Conservation (phyloP, 1,140 invertebrate species). For the Harlomillsia oculata region DNA sequence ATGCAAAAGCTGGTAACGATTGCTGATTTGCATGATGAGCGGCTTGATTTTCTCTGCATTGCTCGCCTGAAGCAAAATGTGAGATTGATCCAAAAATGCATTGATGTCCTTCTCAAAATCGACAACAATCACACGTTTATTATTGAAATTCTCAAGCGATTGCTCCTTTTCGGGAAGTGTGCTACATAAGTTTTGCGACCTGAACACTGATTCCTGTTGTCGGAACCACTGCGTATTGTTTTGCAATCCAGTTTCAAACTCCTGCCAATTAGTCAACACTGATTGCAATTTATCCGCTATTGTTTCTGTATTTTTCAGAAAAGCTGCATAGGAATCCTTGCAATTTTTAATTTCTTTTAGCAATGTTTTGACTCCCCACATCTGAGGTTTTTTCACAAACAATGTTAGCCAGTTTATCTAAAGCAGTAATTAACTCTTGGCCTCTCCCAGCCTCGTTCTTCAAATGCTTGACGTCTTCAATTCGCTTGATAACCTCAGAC, state of each 20-base stretch:
- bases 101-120: constrained; percentile 69
- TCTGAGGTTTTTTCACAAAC: constrained; percentile 72
- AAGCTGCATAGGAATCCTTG: no score
- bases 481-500: constrained; percentile 60
- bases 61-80: constrained; percentile 70
- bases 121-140: constrained; percentile 61
- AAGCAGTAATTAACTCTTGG: constrained; percentile 55
- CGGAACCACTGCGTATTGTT: constrained; percentile 74
- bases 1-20: constrained; percentile 73
- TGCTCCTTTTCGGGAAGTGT: constrained; percentile 68
- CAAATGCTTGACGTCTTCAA: constrained; percentile 57
- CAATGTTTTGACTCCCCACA: constrained; percentile 32
- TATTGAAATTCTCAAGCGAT: constrained; percentile 60
- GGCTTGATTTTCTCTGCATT: constrained; percentile 76
- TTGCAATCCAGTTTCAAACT: constrained; percentile 73
- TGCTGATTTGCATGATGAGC: constrained; percentile 77
- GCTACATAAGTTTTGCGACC: constrained; percentile 71
- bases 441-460: constrained; percentile 61
- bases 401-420: constrained; percentile 55
- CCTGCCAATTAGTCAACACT: constrained; percentile 70
- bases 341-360: constrained; percentile 10
- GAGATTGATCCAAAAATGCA: constrained; percentile 79
- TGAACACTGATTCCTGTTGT: constrained; percentile 66
- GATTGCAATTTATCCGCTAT: constrained; percentile 49
- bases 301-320: constrained; percentile 7